phyloP scores from a whole-genome alignment of 2,797 vertebrate species.

The Cossypha heuglini region DNA sequence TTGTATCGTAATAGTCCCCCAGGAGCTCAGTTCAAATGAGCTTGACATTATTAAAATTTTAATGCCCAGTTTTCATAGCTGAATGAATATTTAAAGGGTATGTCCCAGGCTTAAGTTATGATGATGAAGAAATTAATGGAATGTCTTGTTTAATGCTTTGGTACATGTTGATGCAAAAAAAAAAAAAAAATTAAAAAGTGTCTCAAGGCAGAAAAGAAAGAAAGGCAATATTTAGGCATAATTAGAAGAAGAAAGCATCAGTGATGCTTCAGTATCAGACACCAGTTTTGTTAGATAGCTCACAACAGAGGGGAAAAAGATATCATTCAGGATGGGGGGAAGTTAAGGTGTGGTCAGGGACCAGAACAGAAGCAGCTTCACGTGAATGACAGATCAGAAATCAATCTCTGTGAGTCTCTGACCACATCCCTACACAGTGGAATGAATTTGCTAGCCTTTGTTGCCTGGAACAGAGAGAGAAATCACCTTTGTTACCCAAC shows the following conservation, averaged over 20 bases:
- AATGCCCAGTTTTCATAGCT: slow-evolving; percentile 87
- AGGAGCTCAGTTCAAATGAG: slow-evolving; percentile 84
- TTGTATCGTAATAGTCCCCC: slow-evolving; percentile 83
- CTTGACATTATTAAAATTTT: slow-evolving; percentile 89
- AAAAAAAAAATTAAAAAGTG: background rate
- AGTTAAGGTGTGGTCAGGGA: background rate
- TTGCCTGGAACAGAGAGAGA: background rate
- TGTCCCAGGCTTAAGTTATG: slow-evolving; percentile 88
- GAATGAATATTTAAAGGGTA: slow-evolving; percentile 88
- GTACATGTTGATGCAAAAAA: background rate
- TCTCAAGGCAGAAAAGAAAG: background rate
- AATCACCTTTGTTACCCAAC: slow-evolving; percentile 25
- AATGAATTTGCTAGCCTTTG: background rate
- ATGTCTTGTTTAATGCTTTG: too few relatives aligned
- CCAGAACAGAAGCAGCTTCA: background rate
- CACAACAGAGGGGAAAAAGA: background rate
- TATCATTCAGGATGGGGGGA: background rate
- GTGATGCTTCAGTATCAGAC: background rate
- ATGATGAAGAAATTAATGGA: slow-evolving; percentile 80
- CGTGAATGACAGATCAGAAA: background rate
- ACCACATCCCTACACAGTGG: background rate
- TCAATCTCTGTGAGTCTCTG: fast-evolving
- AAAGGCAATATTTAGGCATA: slow-evolving; percentile 6
- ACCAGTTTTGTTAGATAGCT: background rate
- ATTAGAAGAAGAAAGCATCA: slow-evolving; percentile 12